Conservation (phyloP, 2,797 vertebrate genomes). For the Coracias cyanogaster region DNA sequence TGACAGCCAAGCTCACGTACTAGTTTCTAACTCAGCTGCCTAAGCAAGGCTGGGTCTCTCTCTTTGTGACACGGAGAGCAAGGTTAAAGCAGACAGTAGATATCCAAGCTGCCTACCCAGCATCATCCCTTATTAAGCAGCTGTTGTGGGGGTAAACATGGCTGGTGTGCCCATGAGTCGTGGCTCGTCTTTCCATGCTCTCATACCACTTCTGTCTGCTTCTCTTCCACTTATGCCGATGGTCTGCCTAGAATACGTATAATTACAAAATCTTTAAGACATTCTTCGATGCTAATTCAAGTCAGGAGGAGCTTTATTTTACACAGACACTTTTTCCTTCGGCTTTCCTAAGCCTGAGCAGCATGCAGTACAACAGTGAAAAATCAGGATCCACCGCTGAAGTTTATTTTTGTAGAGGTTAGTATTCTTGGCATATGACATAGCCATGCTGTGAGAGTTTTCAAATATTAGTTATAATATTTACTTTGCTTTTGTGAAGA, state of each 20-base stretch:
- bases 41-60: neutral
- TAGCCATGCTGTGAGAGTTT: neutral
- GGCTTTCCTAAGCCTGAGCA: neutral
- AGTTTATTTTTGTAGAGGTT: constrained; percentile 56
- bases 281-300: neutral
- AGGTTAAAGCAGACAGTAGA: neutral
- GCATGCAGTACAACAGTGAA: neutral
- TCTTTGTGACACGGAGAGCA: neutral
- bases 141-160: neutral
- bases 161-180: neutral
- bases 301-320: constrained; percentile 16
- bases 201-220: neutral
- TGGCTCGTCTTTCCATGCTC: neutral
- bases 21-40: neutral
- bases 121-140: neutral
- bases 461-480: constrained; percentile 48
- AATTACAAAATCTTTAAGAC: neutral
- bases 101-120: neutral
- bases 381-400: neutral
- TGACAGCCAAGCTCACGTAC: neutral
- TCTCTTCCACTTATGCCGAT: neutral
- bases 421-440: constrained; percentile 21
- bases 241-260: neutral
- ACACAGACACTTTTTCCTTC: neutral
- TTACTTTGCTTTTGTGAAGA: constrained; percentile 55